Percentiles rank a stretch among this genome's conserved stretches.
Conservation (phyloP, 1,140 invertebrate species). For the Magallana ariakensis region DNA sequence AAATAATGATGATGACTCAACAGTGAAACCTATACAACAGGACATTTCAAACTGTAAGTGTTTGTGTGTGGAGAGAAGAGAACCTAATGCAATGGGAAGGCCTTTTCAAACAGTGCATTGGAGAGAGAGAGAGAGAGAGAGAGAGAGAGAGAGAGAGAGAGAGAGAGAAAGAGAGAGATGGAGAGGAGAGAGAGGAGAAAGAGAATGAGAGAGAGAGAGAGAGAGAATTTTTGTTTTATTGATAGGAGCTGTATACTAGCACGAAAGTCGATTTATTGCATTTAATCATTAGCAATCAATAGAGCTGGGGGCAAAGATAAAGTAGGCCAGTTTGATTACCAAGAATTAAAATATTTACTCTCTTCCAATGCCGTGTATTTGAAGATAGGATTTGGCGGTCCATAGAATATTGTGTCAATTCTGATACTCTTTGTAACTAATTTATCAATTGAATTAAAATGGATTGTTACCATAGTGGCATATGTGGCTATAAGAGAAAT, state of each 20-base stretch:
- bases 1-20: conserved; percentile 36
- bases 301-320: neutral
- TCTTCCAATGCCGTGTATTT: neutral
- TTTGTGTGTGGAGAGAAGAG: no score
- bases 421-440: neutral
- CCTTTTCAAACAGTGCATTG: neutral
- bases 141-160: no score
- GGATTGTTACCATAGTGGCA: neutral
- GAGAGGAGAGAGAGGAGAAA: no score
- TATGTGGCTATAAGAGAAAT: no score
- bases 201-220: no score
- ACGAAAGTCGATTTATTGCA: neutral
- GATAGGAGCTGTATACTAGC: neutral
- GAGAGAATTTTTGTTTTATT: neutral
- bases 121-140: neutral
- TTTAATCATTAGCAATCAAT: neutral
- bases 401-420: conserved; percentile 4
- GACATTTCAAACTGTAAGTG: neutral
- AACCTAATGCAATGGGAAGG: no score
- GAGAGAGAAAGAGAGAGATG: no score
- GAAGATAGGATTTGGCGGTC: neutral
- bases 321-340: conserved; percentile 9
- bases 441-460: neutral
- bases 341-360: conserved; percentile 14
- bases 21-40: neutral